Conservation (phyloP, 2,888 invertebrate genomes). For the Amblyjoppa proteus region DNA sequence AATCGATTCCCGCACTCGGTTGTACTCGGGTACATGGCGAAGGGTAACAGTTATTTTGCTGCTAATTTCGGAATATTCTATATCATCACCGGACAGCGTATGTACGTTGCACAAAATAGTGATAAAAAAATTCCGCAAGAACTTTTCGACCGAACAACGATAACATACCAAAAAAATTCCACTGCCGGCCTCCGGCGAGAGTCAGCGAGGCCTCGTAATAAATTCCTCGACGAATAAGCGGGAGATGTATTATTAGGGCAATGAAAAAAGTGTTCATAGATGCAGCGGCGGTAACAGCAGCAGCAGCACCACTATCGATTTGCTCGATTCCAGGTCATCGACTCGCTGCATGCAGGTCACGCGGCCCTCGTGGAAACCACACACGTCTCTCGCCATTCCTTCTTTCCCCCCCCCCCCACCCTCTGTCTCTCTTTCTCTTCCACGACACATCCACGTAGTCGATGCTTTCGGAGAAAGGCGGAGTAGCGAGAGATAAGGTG, state of each 20-base stretch:
- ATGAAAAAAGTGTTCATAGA: slow-evolving; percentile 9
- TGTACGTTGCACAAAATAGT: not conserved
- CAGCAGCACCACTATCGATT: slow-evolving; percentile 54
- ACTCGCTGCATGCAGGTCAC: slow-evolving; percentile 65
- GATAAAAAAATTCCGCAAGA: not conserved
- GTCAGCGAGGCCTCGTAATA: not conserved
- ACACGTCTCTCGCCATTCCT: slow-evolving; percentile 25
- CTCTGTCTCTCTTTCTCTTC: slow-evolving; percentile 12
- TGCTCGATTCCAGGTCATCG: slow-evolving; percentile 65
- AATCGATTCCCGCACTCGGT: too few relatives aligned
- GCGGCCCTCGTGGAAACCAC: slow-evolving; percentile 53
- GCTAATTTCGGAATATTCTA: too few relatives aligned
- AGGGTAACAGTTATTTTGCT: too few relatives aligned
- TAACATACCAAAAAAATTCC: not conserved
- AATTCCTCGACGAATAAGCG: not conserved
- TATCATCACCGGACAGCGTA: too few relatives aligned
- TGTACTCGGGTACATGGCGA: too few relatives aligned
- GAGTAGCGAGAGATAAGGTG: slow-evolving; percentile 59
- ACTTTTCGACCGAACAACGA: not conserved
- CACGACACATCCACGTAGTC: slow-evolving; percentile 44
- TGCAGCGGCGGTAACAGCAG: slow-evolving; percentile 3
- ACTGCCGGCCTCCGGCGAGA: not conserved
- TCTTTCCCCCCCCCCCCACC: not conserved
- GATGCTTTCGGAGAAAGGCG: slow-evolving; percentile 59
- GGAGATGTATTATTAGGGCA: slow-evolving; percentile 3